Base-by-base conservation (phyloP, 2,113 vertebrate genomes). In the Regulus satrapa region DNA sequence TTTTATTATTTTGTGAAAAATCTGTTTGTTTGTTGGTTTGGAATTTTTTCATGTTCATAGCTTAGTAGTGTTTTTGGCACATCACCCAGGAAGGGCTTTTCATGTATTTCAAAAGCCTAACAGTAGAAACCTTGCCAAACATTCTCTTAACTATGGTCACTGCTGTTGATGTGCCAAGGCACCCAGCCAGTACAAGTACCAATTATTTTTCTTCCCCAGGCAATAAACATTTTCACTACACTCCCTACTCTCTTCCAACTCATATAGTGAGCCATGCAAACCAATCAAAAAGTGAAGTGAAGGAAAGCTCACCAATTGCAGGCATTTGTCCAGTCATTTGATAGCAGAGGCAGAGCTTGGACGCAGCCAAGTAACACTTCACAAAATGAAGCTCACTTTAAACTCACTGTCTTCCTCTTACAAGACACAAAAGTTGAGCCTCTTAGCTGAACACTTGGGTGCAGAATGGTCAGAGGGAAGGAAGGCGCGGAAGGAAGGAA, bases 161-260 rank as follows among this genome's bases (percentile, higher is more conserved):
- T 69, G 67, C 63, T 72, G 48, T 64, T 91, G 68, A 92, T n/a
- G 26, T 69, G 89, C 86, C 91, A 88, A 92, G 94, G 86, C 91
- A 94, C 19, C 8, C 41, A 83, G 93, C 67, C 91, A 96, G 55
- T 77, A 77, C 63, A 84, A 73, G 68, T 86, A 67, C 67, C 94
- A 91, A 83, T 95, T 95, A 92, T 91, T 92, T 94, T 91, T 75
- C 59, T 80, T 67, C 91, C 63, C 36, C 36, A 77, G 76, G 86
- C 86, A 76, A 91, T 83, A 94, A 91, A 76, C 52, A 36, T 83
- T 95, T 91, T 83, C 41, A 83, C 67, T 76, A 61, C n/a, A 64
- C n/a, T 92, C 66, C 54, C 54, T 55, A 40, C 19, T 92, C 54
- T 48, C 49, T 95, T 91, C 63, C 51, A 73, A 26, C 86, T 80